phyloP scores from a whole-genome alignment of 2,888 invertebrate species.

The Oithona nana region DNA sequence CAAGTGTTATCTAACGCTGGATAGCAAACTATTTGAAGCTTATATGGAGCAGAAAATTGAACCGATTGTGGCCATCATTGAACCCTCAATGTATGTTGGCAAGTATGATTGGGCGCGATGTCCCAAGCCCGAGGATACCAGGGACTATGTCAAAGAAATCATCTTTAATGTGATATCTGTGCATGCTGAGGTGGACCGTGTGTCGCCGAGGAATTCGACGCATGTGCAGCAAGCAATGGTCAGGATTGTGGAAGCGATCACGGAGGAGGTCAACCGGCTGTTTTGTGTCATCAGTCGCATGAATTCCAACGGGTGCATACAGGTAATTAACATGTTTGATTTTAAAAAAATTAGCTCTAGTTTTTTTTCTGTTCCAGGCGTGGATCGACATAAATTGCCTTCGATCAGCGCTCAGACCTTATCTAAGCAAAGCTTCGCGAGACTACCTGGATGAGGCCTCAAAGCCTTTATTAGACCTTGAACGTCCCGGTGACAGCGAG shows the following conservation, averaged over 20 bases:
- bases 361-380: too few species aligned
- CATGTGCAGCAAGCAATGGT: constrained; percentile 40
- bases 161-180: constrained; percentile 33
- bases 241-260: constrained; percentile 71
- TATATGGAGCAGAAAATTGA: constrained; percentile 64
- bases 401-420: not conserved
- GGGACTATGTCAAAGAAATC: constrained; percentile 55
- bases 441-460: constrained; percentile 6
- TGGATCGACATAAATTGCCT: constrained; percentile 17
- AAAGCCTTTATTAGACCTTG: constrained; percentile 12
- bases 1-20: constrained; percentile 25
- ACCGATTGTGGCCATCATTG: constrained; percentile 78
- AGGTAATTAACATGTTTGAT: not conserved
- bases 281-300: constrained; percentile 45
- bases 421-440: not conserved
- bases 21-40: constrained; percentile 42
- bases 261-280: constrained; percentile 72
- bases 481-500: constrained; percentile 8
- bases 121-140: constrained; percentile 45
- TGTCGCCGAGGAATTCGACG: constrained; percentile 36
- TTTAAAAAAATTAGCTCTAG: not conserved
- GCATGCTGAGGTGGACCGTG: constrained; percentile 31
- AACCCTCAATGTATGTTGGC: constrained; percentile 85
- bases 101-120: constrained; percentile 66
- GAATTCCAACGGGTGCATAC: constrained; percentile 8